A percentile compares a stretch with the other conserved stretches of the same genome.
These are phyloP conservation scores for Ennomos erosarius DNA, from an alignment of 2,888 invertebrate species.

Conservation along the genomic window DNA sequence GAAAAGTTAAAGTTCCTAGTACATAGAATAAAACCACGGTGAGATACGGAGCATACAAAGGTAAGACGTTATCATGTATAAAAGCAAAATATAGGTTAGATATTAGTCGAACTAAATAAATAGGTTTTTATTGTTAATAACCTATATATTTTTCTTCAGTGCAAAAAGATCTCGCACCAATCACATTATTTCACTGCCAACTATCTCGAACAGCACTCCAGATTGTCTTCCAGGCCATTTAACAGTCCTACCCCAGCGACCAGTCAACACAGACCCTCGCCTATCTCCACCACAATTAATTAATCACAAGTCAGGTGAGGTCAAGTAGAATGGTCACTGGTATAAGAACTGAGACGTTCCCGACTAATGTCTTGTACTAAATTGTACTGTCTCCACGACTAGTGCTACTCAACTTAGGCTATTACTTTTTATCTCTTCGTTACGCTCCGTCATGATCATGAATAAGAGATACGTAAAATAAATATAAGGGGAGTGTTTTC, in stretches of 20 bases:
- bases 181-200: conserved; percentile 26
- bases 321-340: conserved; percentile 52
- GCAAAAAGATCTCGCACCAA: conserved; percentile 18
- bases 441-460: conserved; percentile 46
- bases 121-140: background rate
- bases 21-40: too few species aligned
- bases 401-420: conserved; percentile 43
- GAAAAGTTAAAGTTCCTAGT: too few species aligned
- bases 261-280: conserved; percentile 46
- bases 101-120: too few species aligned
- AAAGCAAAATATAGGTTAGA: too few species aligned
- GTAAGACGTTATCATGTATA: too few species aligned
- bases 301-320: conserved; percentile 57
- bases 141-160: background rate
- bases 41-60: too few species aligned
- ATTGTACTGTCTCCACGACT: conserved; percentile 35
- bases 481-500: conserved; percentile 21
- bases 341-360: conserved; percentile 52
- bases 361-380: conserved; percentile 45
- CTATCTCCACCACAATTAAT: conserved; percentile 44
- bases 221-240: conserved; percentile 60
- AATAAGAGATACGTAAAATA: conserved; percentile 48
- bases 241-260: conserved; percentile 41
- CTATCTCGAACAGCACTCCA: conserved; percentile 32
- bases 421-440: conserved; percentile 51